phyloP scores from a whole-genome alignment of 2,113 vertebrate genomes.

The Tapirus terrestris region DNA sequence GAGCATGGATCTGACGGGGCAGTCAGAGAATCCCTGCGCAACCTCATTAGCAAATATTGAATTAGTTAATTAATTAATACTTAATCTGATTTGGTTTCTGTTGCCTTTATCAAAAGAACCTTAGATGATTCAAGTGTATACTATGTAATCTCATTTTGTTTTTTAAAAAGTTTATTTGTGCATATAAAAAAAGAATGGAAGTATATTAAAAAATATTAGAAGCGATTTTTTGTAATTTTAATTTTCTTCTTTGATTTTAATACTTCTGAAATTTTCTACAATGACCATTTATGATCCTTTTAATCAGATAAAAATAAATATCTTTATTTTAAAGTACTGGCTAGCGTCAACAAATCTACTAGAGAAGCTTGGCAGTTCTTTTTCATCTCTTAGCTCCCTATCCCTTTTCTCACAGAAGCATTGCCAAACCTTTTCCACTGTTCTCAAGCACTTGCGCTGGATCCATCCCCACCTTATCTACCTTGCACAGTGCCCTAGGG shows the following conservation, averaged over 20 bases:
- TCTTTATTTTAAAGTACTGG: not conserved
- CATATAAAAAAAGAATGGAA: not conserved
- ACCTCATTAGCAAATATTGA: not conserved
- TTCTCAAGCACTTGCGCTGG: not conserved
- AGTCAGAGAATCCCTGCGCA: not conserved
- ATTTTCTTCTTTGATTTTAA: not conserved
- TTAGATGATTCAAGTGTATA: not conserved
- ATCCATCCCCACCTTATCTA: not conserved
- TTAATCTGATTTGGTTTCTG: constrained; percentile 2
- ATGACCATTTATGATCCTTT: not conserved
- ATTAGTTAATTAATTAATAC: not conserved
- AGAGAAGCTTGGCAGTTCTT: not conserved
- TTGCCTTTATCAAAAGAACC: not conserved
- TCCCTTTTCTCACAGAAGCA: not conserved
- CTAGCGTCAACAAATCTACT: not conserved
- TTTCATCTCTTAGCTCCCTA: not conserved
- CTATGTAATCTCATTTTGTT: not conserved
- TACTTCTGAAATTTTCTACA: not conserved
- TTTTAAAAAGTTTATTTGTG: not conserved
- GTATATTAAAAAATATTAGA: not conserved
- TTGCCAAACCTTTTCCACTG: not conserved
- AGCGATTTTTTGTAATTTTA: not conserved
- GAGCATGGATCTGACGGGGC: not conserved
- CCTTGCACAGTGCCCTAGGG: not conserved
- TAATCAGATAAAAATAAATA: not conserved